Conservation (phyloP, 2,797 vertebrate species). For the Tympanoctomys barrerae region DNA sequence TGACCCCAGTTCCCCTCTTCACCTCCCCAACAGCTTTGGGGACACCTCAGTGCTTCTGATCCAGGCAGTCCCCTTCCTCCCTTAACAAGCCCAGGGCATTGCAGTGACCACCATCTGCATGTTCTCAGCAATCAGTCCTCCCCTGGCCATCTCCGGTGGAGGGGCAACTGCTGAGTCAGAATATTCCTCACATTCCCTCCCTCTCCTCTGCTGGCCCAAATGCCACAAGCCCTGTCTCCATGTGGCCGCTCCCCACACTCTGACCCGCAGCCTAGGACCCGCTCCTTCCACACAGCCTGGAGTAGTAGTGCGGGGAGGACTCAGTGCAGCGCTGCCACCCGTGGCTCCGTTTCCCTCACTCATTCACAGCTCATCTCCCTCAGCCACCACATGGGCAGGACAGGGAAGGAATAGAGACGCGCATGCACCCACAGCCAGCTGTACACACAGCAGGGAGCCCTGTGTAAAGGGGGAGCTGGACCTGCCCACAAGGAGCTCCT, state of each 20-base stretch:
- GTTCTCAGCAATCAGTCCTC: slow-evolving; percentile 81
- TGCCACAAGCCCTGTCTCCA: slow-evolving; percentile 67
- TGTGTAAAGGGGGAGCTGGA: not conserved
- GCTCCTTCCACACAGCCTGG: not conserved
- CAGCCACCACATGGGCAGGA: not conserved
- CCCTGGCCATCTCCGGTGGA: slow-evolving; percentile 8
- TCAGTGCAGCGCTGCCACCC: not conserved
- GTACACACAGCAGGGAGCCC: not conserved
- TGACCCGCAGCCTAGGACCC: slow-evolving; percentile 28
- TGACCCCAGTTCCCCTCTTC: not conserved
- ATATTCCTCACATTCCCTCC: slow-evolving; percentile 86
- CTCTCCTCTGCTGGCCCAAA: slow-evolving; percentile 78
- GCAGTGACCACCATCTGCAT: slow-evolving; percentile 74
- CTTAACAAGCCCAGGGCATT: not conserved
- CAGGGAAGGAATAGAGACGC: not conserved
- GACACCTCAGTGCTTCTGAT: not conserved
- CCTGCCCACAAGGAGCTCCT: not conserved
- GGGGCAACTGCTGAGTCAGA: slow-evolving; percentile 85
- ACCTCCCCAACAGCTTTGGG: not conserved
- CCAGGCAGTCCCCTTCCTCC: not conserved
- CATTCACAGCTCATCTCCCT: not conserved
- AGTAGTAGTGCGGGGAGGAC: not conserved
- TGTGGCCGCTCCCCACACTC: not conserved
- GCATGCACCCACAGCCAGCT: not conserved
- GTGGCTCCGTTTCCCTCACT: not conserved